Percentiles rank a stretch among this genome's conserved stretches.
Conservation (phyloP, 2,888 invertebrate species). For the Caenorhabditis drosophilae region DNA sequence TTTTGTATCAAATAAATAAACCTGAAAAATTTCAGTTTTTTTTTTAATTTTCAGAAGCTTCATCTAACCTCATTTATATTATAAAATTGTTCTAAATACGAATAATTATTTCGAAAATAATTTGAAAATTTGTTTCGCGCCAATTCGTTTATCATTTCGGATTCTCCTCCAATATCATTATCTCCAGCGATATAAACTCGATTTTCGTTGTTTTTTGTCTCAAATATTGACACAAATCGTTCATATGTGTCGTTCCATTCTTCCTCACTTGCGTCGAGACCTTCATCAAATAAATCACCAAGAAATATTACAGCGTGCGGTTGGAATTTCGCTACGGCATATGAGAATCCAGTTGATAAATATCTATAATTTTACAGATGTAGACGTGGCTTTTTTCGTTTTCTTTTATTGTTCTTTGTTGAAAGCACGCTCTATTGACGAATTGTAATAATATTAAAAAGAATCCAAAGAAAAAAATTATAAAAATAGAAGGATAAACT, state of each 20-base stretch:
- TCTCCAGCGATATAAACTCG: constrained; percentile 87
- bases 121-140: constrained; percentile 36
- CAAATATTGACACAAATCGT: constrained; percentile 78
- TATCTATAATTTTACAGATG: constrained; percentile 73
- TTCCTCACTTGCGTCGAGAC: constrained; percentile 72
- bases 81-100: constrained; percentile 11
- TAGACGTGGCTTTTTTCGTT: too few relatives aligned
- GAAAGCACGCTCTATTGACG: too few relatives aligned
- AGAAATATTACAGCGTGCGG: constrained; percentile 87
- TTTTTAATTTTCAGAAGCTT: neutral
- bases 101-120: constrained; percentile 22
- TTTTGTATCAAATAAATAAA: constrained; percentile 7
- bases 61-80: neutral
- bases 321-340: constrained; percentile 77
- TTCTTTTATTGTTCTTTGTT: constrained; percentile 5
- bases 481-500: neutral
- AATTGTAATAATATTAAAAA: too few relatives aligned
- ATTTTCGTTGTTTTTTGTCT: constrained; percentile 69
- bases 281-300: constrained; percentile 94
- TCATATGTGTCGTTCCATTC: constrained; percentile 80
- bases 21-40: constrained; percentile 1
- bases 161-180: constrained; percentile 96
- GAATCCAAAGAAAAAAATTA: too few relatives aligned
- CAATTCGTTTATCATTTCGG: constrained; percentile 76
- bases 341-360: constrained; percentile 80